Base-by-base conservation (phyloP, 2,888 invertebrate species). In the Steinernema scapterisci region DNA sequence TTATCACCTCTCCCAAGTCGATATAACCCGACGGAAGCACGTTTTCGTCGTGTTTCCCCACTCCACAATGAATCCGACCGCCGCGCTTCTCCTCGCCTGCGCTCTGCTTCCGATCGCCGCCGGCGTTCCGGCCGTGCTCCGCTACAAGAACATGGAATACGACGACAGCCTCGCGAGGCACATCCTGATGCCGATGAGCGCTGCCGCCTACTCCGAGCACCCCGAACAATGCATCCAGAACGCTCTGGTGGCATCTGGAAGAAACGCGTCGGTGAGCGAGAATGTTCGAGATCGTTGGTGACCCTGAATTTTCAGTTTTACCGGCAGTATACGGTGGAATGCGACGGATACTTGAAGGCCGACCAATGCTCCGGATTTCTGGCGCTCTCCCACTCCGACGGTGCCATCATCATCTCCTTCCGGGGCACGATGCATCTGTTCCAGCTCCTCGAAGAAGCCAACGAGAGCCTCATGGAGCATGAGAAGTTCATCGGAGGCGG, bases 401-500 rank as follows among this genome's bases (percentile, higher is more conserved):
- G 78, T 73, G 80, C 80, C 1, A 80, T 82, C 70, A 79, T 82
- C 5, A 74, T 80, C 54, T 72, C 78, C 38, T 80, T 78, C 75
- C 74, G 81, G 21, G 81, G 81, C 38, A 77, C 78, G 0, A 77
- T 71, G 71, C 74, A 76, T 73, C 75, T 78, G 75, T 70, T 78
- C 45, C 77, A 80, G 74, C 63, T 80, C 21, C 73, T 81, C 52
- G 51, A 76, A 74, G 81, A 81, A 56, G 79, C 77, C 51, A 56
- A 76, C 25, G 77, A 78, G 72, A 78, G 78, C 9, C 52, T 78
- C 38, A 78, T 63, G 16, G 38, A 3, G 45, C 76, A 76, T 75
- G 77, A 78, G 73, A 63, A 75, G n/a, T 81, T 80, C 80, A 63
- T 78, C 31, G 80, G 80, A 21, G 82, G 81, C n/a, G 82, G 82